phyloP scores from a whole-genome alignment of 1,140 invertebrate genomes.

The Euwallacea fornicatus region DNA sequence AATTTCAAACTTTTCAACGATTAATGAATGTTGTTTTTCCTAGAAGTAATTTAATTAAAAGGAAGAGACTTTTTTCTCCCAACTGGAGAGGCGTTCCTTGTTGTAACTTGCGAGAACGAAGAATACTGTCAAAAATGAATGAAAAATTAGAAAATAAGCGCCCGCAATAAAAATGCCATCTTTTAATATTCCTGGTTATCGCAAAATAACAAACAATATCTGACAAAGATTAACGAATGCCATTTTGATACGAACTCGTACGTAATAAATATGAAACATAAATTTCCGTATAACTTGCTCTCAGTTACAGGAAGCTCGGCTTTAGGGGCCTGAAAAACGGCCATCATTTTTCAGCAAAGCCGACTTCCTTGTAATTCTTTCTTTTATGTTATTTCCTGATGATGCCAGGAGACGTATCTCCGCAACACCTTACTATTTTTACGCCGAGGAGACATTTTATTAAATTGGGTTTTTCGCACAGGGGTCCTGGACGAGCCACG shows the following conservation, averaged over 20 bases:
- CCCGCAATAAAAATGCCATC: no score
- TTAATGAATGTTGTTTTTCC: no score
- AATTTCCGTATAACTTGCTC: slow-evolving; percentile 11
- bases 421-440: slow-evolving; percentile 19
- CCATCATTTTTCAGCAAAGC: slow-evolving; percentile 15
- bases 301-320: slow-evolving; percentile 6
- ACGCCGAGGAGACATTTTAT: slow-evolving; percentile 2
- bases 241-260: not conserved
- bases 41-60: no score
- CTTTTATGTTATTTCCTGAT: slow-evolving; percentile 13
- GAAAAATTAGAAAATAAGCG: no score
- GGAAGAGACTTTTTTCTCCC: no score
- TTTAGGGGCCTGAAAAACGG: slow-evolving; percentile 16
- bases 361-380: slow-evolving; percentile 17
- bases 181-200: no score
- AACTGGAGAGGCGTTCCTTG: no score
- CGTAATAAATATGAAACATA: slow-evolving; percentile 7
- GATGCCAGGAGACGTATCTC: slow-evolving; percentile 15
- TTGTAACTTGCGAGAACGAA: no score
- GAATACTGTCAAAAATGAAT: no score
- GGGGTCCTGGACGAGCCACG: no score
- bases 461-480: not conserved
- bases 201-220: no score
- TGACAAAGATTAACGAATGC: not conserved
- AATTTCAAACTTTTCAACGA: no score